Percentiles rank a stretch among this genome's conserved stretches.
phyloP scores from a whole-genome alignment of 2,797 vertebrate species.

The Emys orbicularis region DNA sequence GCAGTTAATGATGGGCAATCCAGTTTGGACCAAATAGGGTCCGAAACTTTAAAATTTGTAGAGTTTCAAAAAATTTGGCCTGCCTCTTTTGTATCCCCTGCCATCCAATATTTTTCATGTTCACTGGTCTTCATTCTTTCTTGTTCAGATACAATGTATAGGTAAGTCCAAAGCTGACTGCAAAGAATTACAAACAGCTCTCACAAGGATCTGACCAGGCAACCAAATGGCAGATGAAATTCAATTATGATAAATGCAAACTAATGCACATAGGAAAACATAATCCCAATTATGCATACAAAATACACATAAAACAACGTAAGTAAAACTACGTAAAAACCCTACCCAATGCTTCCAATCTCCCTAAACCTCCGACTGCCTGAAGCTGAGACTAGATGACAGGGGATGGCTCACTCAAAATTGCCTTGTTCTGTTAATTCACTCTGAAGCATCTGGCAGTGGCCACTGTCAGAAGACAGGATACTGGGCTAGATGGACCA shows the following conservation, averaged over 20 bases:
- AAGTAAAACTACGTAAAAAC: too few species aligned
- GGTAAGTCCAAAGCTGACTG: neutral
- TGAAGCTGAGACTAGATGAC: neutral
- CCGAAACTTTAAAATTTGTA: neutral
- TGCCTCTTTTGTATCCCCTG: neutral
- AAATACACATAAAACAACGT: neutral
- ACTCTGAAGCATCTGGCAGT: neutral
- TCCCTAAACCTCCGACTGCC: neutral
- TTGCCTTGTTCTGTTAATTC: neutral
- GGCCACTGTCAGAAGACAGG: neutral
- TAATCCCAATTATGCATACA: neutral
- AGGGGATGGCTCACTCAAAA: neutral
- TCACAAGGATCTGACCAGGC: neutral
- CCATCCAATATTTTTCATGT: neutral
- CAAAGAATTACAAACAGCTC: neutral
- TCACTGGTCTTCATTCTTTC: neutral
- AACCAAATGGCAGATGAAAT: neutral
- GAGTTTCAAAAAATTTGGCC: neutral
- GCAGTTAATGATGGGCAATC: neutral
- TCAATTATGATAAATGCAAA: neutral
- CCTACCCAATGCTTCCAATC: too few species aligned
- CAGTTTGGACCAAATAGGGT: slow-evolving; percentile 17
- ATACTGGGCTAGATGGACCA: neutral
- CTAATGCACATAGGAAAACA: neutral
- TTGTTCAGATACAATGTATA: neutral